Percentiles rank a stretch among this genome's conserved stretches.
phyloP scores from a whole-genome alignment of 1,140 invertebrate genomes.

The Galendromus occidentalis region DNA sequence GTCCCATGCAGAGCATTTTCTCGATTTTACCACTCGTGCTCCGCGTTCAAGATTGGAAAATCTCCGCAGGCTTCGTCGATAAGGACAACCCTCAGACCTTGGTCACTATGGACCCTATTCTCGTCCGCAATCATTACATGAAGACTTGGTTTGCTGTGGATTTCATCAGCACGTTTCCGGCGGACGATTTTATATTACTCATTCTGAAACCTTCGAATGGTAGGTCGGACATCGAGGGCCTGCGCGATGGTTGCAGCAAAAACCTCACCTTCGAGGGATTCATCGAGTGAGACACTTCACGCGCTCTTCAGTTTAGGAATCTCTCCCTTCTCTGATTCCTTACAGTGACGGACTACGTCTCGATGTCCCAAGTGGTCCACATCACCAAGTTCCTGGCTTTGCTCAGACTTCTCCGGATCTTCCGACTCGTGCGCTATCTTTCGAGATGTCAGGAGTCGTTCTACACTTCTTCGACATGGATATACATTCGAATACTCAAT shows the following conservation, averaged over 20 bases:
- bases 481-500: background rate
- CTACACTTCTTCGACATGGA: background rate
- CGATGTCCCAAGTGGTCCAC: background rate
- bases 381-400: background rate
- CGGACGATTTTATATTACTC: background rate
- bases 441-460: slow-evolving; percentile 1
- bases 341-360: background rate
- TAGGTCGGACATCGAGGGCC: background rate
- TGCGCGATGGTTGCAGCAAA: too few species aligned
- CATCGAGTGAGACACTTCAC: too few species aligned
- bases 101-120: background rate
- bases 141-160: background rate
- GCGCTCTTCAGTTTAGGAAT: too few species aligned
- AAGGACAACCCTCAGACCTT: background rate
- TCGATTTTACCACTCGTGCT: background rate
- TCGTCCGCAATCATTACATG: background rate
- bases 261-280: too few species aligned
- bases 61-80: background rate
- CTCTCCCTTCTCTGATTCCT: background rate
- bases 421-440: background rate
- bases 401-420: background rate
- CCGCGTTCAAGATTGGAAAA: background rate
- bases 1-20: background rate
- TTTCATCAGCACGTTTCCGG: background rate
- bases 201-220: background rate